Conservation (phyloP, 2,888 invertebrate species). For the Dolichomitus sp. region DNA sequence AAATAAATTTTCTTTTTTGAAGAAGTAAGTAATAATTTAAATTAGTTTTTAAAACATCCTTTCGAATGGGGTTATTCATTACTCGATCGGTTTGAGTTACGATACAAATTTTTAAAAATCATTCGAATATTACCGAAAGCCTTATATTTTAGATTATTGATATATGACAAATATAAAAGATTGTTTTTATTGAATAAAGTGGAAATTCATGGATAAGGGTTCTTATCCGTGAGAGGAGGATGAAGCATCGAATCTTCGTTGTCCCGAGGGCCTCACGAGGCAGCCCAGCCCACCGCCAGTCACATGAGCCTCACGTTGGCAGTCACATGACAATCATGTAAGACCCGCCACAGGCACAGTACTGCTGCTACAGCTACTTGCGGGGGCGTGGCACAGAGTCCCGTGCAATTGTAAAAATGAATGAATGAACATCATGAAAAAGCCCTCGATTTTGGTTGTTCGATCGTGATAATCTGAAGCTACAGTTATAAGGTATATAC, state of each 20-base stretch:
- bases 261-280: constrained; percentile 57
- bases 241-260: constrained; percentile 30
- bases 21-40: no score
- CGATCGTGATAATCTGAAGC: neutral
- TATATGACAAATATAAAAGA: neutral
- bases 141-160: no score
- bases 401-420: constrained; percentile 42
- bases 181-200: neutral
- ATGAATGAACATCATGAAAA: neutral
- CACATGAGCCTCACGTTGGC: constrained; percentile 85
- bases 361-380: constrained; percentile 57
- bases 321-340: constrained; percentile 85
- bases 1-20: no score
- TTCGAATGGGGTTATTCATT: no score
- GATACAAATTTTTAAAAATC: no score
- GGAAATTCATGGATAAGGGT: no score
- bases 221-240: neutral
- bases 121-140: no score
- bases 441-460: neutral
- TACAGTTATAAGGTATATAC: neutral
- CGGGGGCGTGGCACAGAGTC: constrained; percentile 81
- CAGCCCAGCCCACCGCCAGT: constrained; percentile 78
- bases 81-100: no score
- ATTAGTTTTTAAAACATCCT: no score
- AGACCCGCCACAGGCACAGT: constrained; percentile 74